phyloP scores from a whole-genome alignment of 2,888 invertebrate genomes.

The Conistra vaccinii region DNA sequence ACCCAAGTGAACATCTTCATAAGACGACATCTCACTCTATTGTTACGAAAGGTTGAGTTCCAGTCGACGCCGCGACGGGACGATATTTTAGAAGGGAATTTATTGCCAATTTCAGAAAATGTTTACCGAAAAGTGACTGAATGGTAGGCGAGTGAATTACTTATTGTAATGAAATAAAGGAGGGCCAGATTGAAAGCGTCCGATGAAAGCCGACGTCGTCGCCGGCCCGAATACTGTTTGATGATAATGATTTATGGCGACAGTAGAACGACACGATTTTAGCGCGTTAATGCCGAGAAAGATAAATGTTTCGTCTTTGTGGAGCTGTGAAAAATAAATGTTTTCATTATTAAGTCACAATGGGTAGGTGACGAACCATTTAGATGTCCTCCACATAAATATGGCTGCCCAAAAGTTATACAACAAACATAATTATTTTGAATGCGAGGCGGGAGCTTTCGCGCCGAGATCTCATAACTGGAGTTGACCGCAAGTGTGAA shows the following conservation, averaged over 20 bases:
- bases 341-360: constrained; percentile 71
- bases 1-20: constrained; percentile 90
- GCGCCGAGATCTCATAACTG: constrained; percentile 75
- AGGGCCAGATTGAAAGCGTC: constrained; percentile 88
- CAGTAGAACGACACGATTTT: constrained; percentile 86
- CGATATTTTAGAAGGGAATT: constrained; percentile 87
- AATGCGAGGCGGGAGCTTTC: constrained; percentile 63
- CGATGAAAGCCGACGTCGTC: constrained; percentile 87
- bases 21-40: constrained; percentile 83
- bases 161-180: constrained; percentile 90
- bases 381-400: constrained; percentile 60
- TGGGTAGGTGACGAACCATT: constrained; percentile 64
- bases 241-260: constrained; percentile 90
- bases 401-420: constrained; percentile 55
- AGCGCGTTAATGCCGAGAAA: constrained; percentile 85
- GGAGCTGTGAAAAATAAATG: constrained; percentile 77
- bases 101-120: constrained; percentile 89
- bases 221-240: constrained; percentile 81
- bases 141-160: constrained; percentile 88
- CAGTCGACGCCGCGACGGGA: constrained; percentile 76
- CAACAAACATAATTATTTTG: constrained; percentile 61
- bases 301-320: constrained; percentile 86
- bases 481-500: constrained; percentile 82
- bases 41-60: constrained; percentile 82
- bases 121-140: constrained; percentile 88